phyloP scores from a whole-genome alignment of 2,888 invertebrate genomes.

The Entomobrya proxima region DNA sequence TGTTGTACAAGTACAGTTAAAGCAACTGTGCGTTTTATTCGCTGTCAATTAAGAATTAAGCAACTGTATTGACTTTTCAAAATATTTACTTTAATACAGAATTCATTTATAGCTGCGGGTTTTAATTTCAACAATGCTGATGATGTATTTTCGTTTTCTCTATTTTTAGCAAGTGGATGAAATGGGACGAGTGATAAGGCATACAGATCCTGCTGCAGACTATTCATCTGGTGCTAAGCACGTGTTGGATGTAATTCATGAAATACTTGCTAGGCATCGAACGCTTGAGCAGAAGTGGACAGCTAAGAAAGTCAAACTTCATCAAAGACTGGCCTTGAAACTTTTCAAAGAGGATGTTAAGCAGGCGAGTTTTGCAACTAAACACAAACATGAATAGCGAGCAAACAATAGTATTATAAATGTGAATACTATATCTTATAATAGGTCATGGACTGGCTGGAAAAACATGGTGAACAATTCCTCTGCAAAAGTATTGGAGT shows the following conservation, averaged over 20 bases:
- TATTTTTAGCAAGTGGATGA: conserved; percentile 70
- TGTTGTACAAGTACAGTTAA: too few relatives aligned
- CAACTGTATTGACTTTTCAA: not conserved
- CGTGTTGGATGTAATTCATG: conserved; percentile 96
- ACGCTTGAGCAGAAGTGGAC: conserved; percentile 96
- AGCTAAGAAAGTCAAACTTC: conserved; percentile 94
- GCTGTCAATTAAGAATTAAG: not conserved
- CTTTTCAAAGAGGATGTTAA: conserved; percentile 98
- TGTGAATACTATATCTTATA: not conserved
- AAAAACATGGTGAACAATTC: conserved; percentile 98
- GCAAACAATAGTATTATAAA: not conserved
- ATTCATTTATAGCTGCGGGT: too few relatives aligned
- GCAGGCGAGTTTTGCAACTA: conserved; percentile 86
- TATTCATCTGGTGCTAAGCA: conserved; percentile 98
- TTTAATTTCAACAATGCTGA: too few relatives aligned
- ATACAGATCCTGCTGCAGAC: conserved; percentile 88
- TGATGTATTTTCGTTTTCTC: conserved; percentile 4
- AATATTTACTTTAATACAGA: too few relatives aligned
- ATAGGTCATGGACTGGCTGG: conserved; percentile 96
- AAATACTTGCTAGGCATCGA: conserved; percentile 95
- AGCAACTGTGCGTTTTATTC: too few relatives aligned
- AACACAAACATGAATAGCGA: not conserved
- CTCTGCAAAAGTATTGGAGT: conserved; percentile 97
- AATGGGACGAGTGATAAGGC: conserved; percentile 69
- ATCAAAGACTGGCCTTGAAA: conserved; percentile 92